A percentile compares a stretch with the other conserved stretches of the same genome.
phyloP scores from a whole-genome alignment of 2,888 invertebrate species.

The Himalopsyche japonica region DNA sequence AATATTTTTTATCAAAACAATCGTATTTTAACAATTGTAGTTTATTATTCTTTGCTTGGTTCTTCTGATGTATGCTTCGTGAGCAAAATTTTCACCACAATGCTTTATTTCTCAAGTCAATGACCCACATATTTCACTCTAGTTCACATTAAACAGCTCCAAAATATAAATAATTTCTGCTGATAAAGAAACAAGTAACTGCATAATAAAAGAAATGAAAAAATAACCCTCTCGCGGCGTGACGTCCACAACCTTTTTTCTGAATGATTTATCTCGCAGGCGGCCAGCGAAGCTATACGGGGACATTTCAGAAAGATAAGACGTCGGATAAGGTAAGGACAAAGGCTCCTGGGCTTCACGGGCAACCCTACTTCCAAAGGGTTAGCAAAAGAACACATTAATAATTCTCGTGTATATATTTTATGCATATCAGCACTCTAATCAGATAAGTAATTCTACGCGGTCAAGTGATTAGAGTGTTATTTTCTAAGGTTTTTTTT shows the following conservation, averaged over 20 bases:
- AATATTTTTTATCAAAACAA: too few species aligned
- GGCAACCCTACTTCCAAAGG: background rate
- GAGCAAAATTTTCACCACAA: background rate
- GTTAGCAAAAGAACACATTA: background rate
- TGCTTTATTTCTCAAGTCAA: background rate
- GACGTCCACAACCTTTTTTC: constrained; percentile 22
- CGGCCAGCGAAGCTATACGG: constrained; percentile 13
- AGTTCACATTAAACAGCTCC: background rate
- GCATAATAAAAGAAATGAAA: background rate
- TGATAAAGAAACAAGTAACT: background rate
- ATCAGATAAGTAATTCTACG: background rate
- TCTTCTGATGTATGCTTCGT: too few species aligned
- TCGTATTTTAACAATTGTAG: too few species aligned
- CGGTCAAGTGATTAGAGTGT: background rate
- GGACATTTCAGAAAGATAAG: constrained; percentile 8
- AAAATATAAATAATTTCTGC: background rate
- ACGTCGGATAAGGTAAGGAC: background rate
- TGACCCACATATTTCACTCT: background rate
- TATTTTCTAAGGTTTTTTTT: background rate
- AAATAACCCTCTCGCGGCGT: background rate
- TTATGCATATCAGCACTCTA: background rate
- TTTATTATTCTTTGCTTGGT: too few species aligned
- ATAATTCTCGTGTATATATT: background rate
- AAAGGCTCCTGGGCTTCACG: background rate
- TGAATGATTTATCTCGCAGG: constrained; percentile 20